Percentiles rank a stretch among this genome's conserved stretches.
Conservation (phyloP, 2,113 vertebrate species). For the Lepus timidus region DNA sequence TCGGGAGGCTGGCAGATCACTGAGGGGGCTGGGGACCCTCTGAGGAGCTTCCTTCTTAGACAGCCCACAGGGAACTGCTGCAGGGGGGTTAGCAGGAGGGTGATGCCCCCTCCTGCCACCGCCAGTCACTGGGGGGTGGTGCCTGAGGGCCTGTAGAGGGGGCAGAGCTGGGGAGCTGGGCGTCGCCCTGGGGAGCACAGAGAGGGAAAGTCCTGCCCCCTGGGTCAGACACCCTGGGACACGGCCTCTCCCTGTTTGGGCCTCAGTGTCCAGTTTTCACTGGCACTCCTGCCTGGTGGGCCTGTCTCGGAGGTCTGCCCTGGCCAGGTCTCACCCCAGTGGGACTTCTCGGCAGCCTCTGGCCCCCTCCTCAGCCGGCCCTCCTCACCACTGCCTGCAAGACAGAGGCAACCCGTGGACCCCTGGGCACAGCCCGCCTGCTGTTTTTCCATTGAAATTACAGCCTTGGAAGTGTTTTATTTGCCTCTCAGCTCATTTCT, state of each 20-base stretch:
- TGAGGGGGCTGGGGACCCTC: neutral
- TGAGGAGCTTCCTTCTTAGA: neutral
- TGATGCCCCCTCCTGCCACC: neutral
- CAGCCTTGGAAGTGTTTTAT: constrained; percentile 73
- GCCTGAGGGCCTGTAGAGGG: neutral
- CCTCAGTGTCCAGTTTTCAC: neutral
- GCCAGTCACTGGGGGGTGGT: neutral
- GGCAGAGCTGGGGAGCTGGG: neutral
- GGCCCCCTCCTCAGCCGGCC: neutral
- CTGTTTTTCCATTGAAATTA: constrained; percentile 73
- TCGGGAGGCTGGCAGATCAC: neutral
- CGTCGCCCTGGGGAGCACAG: neutral
- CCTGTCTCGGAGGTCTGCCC: neutral
- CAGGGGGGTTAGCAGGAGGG: neutral
- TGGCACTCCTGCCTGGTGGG: neutral
- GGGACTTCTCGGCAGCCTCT: neutral
- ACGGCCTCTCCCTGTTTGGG: neutral
- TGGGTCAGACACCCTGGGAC: neutral
- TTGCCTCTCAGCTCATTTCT: constrained; percentile 78
- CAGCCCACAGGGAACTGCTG: accelerated
- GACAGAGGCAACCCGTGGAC: neutral
- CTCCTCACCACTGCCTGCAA: neutral
- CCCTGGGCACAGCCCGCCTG: constrained; percentile 57
- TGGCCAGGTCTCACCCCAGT: neutral
- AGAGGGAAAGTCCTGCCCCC: neutral